Conservation (phyloP, 2,113 vertebrate species). For the Mustela nigripes region DNA sequence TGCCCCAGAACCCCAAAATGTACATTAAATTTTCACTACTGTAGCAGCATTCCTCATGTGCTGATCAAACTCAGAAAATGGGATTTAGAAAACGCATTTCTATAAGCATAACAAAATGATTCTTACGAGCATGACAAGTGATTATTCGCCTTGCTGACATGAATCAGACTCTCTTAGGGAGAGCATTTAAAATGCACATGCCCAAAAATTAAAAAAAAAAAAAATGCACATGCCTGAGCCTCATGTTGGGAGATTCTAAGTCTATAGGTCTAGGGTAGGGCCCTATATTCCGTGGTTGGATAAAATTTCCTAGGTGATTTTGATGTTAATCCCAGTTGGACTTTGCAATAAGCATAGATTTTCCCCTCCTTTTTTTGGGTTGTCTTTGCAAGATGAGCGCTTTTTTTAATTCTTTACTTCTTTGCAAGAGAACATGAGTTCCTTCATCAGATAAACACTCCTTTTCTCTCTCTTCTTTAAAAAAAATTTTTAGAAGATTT, state of each 20-base stretch:
- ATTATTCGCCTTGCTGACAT: not conserved
- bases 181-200: not conserved
- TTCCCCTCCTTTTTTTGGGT: no score
- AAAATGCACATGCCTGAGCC: not conserved
- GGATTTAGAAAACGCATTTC: not conserved
- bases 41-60: accelerated
- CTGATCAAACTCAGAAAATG: not conserved
- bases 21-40: not conserved
- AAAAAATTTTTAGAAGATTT: no score
- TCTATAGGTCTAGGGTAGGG: accelerated
- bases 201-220: no score
- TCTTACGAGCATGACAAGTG: not conserved
- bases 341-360: not conserved
- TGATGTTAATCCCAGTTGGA: not conserved
- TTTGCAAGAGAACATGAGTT: not conserved
- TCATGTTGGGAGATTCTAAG: not conserved
- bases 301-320: not conserved
- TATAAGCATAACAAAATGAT: not conserved
- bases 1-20: not conserved
- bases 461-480: no score
- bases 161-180: not conserved
- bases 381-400: not conserved
- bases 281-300: not conserved
- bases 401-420: not conserved
- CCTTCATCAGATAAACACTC: not conserved